Conservation (phyloP, 2,888 invertebrate species). For the Limnephilus marmoratus region DNA sequence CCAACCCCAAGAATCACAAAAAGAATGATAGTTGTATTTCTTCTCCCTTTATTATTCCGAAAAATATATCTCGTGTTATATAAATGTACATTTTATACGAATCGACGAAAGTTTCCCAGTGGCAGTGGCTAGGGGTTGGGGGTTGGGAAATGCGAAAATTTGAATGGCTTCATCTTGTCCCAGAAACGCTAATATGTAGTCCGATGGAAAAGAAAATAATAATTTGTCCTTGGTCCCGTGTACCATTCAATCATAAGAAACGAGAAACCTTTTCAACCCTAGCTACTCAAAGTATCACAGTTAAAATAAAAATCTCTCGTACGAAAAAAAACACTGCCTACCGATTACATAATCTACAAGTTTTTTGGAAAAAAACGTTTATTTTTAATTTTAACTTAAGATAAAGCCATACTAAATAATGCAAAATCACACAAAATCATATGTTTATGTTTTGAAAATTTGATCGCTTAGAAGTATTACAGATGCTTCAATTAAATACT, state of each 20-base stretch:
- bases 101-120: constrained; percentile 46
- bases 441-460: no score
- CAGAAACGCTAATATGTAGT: background rate
- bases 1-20: constrained; percentile 61
- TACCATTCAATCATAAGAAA: background rate
- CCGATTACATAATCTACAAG: no score
- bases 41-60: constrained; percentile 53
- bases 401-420: no score
- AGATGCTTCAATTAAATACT: no score
- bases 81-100: constrained; percentile 60
- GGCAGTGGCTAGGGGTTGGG: constrained; percentile 28
- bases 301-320: background rate
- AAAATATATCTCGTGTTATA: constrained; percentile 56
- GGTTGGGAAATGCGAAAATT: constrained; percentile 46
- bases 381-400: no score
- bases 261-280: background rate
- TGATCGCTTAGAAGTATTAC: no score
- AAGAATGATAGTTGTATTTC: constrained; percentile 61
- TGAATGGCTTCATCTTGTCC: background rate
- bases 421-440: no score
- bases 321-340: no score
- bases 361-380: no score
- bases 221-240: background rate
- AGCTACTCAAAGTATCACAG: background rate
- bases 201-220: background rate